Base-by-base conservation (phyloP, 1,140 invertebrate species). In the Brachionus plicatilis region DNA sequence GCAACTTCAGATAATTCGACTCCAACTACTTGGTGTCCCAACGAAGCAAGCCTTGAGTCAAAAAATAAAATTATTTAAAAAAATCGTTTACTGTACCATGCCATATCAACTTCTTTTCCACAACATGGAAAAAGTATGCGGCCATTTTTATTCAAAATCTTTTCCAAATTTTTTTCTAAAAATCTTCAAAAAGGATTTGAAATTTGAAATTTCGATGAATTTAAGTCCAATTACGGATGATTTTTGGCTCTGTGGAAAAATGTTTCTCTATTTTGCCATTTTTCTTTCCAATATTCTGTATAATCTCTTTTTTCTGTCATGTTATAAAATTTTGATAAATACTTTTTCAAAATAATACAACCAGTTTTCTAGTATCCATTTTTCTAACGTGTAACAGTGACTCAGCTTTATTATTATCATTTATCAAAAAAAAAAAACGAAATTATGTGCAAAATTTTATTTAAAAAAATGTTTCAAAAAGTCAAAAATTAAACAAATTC, bases 41-140 rank as follows among this genome's bases (percentile, higher is more conserved):
- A 29, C 3, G 75, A 78, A 29, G 75, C 75, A 14, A 78, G 27
- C 75, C 75, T 78, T n/a, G 0, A 14, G n/a, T 24, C 14, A 47
- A 12, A 33, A 24, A n/a, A 5, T 24, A 66, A 66, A 12, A 24
- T 24, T 11, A 5, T 20, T 37, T 2, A 29, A 29, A 37, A 27
- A 27, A 29, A 43, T 33, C 5, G 9, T 24, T 78, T n/a, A 6
- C 5, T n/a, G 2, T 78, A 78, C 79, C 79, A 82, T 60, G 79
- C 27, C 79, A 82, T 82, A 47, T 82, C 79, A 45, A 82, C 33
- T 45, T 12, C 79, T 45, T 82, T 82, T 9, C 79, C 79, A 82
- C 79, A 82, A 37, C 56, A 68, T 17, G 79, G 79, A 82, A 82
- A 82, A 0, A 82, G 17, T n/a, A 82, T 43, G 6, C 53, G 20